Evolutionary conservation across 2,113 vertebrate genomes (phyloP).

Genomic region (Albula goreensis): DNA sequence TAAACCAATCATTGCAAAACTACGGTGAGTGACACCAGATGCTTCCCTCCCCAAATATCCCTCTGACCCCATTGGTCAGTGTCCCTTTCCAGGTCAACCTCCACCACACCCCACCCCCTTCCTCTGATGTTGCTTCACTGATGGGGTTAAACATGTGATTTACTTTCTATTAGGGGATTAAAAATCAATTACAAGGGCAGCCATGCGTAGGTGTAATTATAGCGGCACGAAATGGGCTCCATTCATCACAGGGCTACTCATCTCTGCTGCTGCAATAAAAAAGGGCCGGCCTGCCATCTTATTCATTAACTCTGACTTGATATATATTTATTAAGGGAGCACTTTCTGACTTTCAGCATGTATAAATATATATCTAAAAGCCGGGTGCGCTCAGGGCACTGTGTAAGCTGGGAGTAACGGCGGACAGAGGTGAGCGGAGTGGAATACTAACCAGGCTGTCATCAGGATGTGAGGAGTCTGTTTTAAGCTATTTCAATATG

Average conservation of each 20-base stretch:
- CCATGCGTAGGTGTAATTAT: constrained; percentile 33
- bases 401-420: neutral
- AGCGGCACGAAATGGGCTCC: constrained; percentile 18
- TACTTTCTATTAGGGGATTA: constrained; percentile 25
- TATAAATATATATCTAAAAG: constrained; percentile 33
- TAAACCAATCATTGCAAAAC: neutral
- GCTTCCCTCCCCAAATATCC: neutral
- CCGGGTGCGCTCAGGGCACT: neutral
- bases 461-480: neutral
- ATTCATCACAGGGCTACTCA: constrained; percentile 29
- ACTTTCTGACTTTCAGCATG: neutral
- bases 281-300: constrained; percentile 12
- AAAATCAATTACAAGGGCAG: constrained; percentile 35
- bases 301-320: constrained; percentile 34
- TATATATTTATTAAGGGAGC: constrained; percentile 31
- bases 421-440: neutral
- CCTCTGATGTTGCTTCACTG: neutral
- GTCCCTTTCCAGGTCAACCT: neutral
- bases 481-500: too few species aligned
- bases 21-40: neutral
- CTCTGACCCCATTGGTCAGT: neutral
- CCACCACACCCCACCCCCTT: neutral
- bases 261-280: constrained; percentile 5
- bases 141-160: constrained; percentile 15
- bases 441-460: constrained; percentile 3